These are phyloP conservation scores for Drosophila paulistorum DNA, from an alignment of 1,140 invertebrate genomes.

Conservation along the genomic window DNA sequence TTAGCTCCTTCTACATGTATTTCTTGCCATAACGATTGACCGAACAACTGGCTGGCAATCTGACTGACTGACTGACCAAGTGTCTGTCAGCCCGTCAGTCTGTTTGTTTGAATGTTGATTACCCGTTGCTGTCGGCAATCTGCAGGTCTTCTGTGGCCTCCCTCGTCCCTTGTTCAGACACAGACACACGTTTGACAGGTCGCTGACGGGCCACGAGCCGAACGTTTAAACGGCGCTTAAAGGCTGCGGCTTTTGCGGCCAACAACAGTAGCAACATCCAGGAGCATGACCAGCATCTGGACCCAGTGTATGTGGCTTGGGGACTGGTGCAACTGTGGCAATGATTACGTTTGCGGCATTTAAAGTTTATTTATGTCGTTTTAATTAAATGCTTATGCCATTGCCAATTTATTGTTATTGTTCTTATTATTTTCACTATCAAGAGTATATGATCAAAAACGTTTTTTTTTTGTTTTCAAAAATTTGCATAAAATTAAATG, in stretches of 20 bases:
- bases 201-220: slow-evolving; percentile 32
- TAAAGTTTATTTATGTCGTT: slow-evolving; percentile 47
- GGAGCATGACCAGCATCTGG: not conserved
- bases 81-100: not conserved
- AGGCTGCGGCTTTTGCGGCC: slow-evolving; percentile 40
- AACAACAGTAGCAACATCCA: not conserved
- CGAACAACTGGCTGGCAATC: not conserved
- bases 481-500: slow-evolving; percentile 66
- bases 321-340: not conserved
- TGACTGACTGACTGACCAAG: not conserved
- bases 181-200: slow-evolving; percentile 33
- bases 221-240: slow-evolving; percentile 44
- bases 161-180: slow-evolving; percentile 7
- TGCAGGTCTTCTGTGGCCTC: not conserved
- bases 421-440: slow-evolving; percentile 29
- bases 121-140: slow-evolving; percentile 16
- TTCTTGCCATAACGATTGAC: not conserved
- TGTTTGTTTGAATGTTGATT: slow-evolving; percentile 42
- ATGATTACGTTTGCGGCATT: slow-evolving; percentile 28
- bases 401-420: slow-evolving; percentile 17
- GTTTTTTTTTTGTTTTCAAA: slow-evolving; percentile 10
- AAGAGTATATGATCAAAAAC: not conserved
- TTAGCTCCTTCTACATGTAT: not conserved
- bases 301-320: not conserved
- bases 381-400: slow-evolving; percentile 53